Conservation (phyloP, 1,140 invertebrate species). For the Leucophenga varia region DNA sequence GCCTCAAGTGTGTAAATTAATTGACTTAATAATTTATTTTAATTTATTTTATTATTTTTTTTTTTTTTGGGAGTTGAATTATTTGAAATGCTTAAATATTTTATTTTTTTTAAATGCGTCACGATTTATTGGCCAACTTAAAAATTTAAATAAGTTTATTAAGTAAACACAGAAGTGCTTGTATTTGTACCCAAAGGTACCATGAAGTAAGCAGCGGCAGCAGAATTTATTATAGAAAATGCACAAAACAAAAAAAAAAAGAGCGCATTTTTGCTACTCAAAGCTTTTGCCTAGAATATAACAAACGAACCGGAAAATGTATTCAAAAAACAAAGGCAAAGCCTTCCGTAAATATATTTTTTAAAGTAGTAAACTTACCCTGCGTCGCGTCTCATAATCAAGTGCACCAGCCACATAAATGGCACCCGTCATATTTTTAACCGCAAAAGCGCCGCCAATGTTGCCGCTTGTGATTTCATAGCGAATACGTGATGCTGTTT, state of each 20-base stretch:
- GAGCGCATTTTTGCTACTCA: too few relatives aligned
- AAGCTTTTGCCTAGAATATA: too few relatives aligned
- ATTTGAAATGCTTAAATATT: too few relatives aligned
- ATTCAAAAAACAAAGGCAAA: conserved; percentile 9
- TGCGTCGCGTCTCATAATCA: conserved; percentile 88
- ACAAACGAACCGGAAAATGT: background rate
- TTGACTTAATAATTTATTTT: too few relatives aligned
- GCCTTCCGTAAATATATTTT: conserved; percentile 1
- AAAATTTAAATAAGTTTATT: too few relatives aligned
- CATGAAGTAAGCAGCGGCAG: conserved; percentile 7
- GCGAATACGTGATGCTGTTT: conserved; percentile 93
- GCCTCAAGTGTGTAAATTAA: too few relatives aligned
- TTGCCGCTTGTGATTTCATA: conserved; percentile 99
- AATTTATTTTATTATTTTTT: too few relatives aligned
- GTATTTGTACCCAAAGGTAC: too few relatives aligned
- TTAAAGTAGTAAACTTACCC: conserved; percentile 75
- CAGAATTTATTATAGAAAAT: conserved; percentile 24
- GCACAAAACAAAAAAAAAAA: conserved; percentile 9
- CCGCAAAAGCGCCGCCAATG: conserved; percentile 94
- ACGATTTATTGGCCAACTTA: too few relatives aligned
- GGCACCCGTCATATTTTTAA: conserved; percentile 95
- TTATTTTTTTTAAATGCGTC: too few relatives aligned
- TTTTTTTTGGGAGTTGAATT: too few relatives aligned
- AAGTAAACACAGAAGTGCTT: conserved; percentile 4
- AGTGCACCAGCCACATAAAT: conserved; percentile 95